These are phyloP conservation scores for Chrysopilus asiliformis DNA, from an alignment of 2,888 invertebrate species.

Conservation along the genomic window DNA sequence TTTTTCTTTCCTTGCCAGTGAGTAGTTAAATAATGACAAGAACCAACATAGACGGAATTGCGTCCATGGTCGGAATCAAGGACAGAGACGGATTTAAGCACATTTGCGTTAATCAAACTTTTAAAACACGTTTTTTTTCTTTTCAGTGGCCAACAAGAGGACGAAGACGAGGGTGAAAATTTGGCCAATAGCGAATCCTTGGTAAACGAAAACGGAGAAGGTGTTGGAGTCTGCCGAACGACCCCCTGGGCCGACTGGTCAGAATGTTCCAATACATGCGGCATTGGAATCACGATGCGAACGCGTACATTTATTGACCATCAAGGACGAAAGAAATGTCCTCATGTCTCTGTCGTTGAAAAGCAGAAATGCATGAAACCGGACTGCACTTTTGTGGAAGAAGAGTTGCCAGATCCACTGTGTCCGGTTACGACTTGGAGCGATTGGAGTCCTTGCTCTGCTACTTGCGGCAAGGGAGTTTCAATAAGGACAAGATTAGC, in stretches of 20 bases:
- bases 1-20: no score
- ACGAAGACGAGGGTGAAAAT: slow-evolving; percentile 34
- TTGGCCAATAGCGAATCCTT: slow-evolving; percentile 26
- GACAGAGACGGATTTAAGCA: not conserved
- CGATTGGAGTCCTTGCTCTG: slow-evolving; percentile 85
- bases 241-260: slow-evolving; percentile 39
- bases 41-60: no score
- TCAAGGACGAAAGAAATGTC: slow-evolving; percentile 68
- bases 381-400: slow-evolving; percentile 39
- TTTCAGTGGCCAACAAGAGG: slow-evolving; percentile 5
- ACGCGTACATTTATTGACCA: slow-evolving; percentile 60
- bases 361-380: slow-evolving; percentile 62
- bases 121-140: no score
- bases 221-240: slow-evolving; percentile 31
- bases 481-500: slow-evolving; percentile 57
- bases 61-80: no score
- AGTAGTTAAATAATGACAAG: no score
- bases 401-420: slow-evolving; percentile 42
- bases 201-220: slow-evolving; percentile 31
- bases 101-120: no score
- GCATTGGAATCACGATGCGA: slow-evolving; percentile 60
- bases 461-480: slow-evolving; percentile 74
- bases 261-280: slow-evolving; percentile 78
- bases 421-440: slow-evolving; percentile 82
- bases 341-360: slow-evolving; percentile 61